A percentile compares a stretch with the other conserved stretches of the same genome.
These are phyloP conservation scores for Epinotia ramella DNA, from an alignment of 2,888 invertebrate genomes.

Conservation along the genomic window DNA sequence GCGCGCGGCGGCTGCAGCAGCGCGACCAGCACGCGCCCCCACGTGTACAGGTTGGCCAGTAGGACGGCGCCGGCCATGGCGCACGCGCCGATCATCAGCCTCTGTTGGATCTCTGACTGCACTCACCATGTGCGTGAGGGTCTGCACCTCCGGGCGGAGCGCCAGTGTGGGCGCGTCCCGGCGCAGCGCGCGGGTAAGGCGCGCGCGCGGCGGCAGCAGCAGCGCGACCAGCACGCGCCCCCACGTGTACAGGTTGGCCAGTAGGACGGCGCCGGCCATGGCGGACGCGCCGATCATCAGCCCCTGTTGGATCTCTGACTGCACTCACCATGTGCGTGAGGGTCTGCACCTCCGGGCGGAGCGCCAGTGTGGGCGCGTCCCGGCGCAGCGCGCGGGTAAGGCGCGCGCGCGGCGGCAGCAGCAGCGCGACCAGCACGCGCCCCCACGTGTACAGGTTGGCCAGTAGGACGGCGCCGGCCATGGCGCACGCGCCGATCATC, in stretches of 20 bases:
- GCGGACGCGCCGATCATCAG: constrained; percentile 88
- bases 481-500: constrained; percentile 74
- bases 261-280: constrained; percentile 85
- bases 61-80: constrained; percentile 86
- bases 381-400: constrained; percentile 91
- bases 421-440: constrained; percentile 49
- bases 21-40: constrained; percentile 83
- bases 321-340: constrained; percentile 92
- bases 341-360: constrained; percentile 93
- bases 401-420: constrained; percentile 92
- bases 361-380: constrained; percentile 93
- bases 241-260: constrained; percentile 9
- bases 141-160: constrained; percentile 21
- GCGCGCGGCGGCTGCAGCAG: constrained; percentile 92
- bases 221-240: constrained; percentile 12
- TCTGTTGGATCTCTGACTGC: neutral
- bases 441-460: constrained; percentile 81
- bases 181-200: constrained; percentile 10
- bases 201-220: constrained; percentile 9
- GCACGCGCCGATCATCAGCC: constrained; percentile 87
- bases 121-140: constrained; percentile 92
- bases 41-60: constrained; percentile 3
- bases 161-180: constrained; percentile 19
- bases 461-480: constrained; percentile 90
- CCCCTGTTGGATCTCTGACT: too few relatives aligned